phyloP scores from a whole-genome alignment of 2,797 vertebrate genomes.

The Sphenodon punctatus region DNA sequence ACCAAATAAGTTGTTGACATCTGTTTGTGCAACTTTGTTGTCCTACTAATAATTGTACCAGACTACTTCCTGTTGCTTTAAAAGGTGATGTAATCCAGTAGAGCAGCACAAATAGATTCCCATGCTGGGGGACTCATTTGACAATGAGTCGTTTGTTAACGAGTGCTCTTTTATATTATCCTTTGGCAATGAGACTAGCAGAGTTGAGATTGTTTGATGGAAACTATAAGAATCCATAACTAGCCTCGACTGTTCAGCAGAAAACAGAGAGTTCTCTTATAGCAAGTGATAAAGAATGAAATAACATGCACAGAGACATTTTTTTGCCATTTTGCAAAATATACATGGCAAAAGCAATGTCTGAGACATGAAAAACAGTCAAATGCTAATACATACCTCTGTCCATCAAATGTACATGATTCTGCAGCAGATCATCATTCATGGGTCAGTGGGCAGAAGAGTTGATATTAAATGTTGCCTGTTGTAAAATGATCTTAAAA shows the following conservation, averaged over 20 bases:
- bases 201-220: neutral
- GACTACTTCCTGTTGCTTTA: neutral
- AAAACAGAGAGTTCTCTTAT: neutral
- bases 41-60: neutral
- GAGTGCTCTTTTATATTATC: no score
- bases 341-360: neutral
- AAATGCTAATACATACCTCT: neutral
- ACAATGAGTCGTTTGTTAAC: neutral
- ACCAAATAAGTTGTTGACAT: no score
- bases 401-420: neutral
- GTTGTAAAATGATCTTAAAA: neutral
- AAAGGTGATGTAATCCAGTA: no score
- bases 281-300: neutral
- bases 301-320: neutral
- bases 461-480: neutral
- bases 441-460: neutral
- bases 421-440: neutral
- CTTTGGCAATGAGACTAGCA: no score
- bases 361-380: neutral
- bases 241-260: neutral
- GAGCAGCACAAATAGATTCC: neutral
- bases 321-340: neutral
- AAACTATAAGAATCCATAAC: neutral
- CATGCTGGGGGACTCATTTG: no score
- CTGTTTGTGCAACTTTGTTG: neutral